These are phyloP conservation scores for Tapirus terrestris DNA, from an alignment of 2,113 vertebrate species.

Conservation along the genomic window DNA sequence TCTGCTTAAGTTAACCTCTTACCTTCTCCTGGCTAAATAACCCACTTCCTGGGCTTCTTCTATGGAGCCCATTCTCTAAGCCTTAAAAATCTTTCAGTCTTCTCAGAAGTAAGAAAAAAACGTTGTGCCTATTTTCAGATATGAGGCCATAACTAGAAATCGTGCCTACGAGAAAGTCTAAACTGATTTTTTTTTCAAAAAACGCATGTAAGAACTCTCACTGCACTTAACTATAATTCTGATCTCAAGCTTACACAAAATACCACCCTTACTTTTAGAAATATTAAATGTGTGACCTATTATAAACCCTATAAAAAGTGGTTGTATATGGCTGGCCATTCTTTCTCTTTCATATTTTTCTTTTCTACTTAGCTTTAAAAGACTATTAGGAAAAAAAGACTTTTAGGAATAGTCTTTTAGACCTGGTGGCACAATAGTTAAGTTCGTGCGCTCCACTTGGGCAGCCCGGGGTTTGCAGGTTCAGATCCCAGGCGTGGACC, in stretches of 20 bases:
- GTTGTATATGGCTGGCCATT: background rate
- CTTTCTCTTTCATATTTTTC: background rate
- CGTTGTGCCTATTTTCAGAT: background rate
- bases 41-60: background rate
- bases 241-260: background rate
- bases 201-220: background rate
- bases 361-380: conserved; percentile 1
- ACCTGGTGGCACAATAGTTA: no score
- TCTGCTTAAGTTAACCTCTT: background rate
- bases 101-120: background rate
- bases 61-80: background rate
- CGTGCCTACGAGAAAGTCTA: background rate
- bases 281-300: background rate
- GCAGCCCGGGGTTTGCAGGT: no score
- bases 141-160: background rate
- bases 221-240: background rate
- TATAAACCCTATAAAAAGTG: background rate
- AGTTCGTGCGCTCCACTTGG: no score
- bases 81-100: background rate
- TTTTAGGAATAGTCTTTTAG: no score
- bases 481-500: no score
- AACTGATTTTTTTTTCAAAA: background rate
- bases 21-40: rapidly evolving
- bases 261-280: background rate
- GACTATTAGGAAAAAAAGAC: no score